phyloP scores from a whole-genome alignment of 2,888 invertebrate species.

The Trissolcus japonicus region DNA sequence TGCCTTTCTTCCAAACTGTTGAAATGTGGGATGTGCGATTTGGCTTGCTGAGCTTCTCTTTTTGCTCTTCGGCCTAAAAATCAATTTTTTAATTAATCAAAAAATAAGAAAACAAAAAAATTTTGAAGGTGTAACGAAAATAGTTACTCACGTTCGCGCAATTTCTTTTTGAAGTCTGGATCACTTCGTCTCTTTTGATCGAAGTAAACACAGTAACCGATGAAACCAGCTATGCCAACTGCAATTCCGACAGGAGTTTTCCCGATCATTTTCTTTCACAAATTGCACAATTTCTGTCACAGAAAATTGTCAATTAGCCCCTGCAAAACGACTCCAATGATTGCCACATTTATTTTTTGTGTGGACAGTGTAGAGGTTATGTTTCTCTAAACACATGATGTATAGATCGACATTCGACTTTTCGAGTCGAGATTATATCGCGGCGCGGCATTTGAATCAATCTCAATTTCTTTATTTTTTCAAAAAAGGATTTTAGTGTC shows the following conservation, averaged over 20 bases:
- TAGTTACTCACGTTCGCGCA: conserved; percentile 91
- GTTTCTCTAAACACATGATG: not conserved
- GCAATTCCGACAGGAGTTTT: conserved; percentile 90
- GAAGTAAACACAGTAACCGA: conserved; percentile 99
- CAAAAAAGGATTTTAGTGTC: too few species aligned
- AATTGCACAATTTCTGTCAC: not conserved
- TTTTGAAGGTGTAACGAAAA: not conserved
- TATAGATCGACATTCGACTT: not conserved
- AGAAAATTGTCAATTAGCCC: not conserved
- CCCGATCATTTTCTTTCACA: conserved; percentile 76
- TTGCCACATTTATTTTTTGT: not conserved
- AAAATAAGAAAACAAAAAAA: not conserved
- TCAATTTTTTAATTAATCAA: not conserved
- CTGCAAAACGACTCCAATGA: not conserved
- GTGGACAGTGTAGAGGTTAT: not conserved
- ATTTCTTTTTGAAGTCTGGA: conserved; percentile 96
- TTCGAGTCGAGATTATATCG: not conserved
- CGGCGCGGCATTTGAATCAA: too few species aligned
- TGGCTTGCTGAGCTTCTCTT: conserved; percentile 76
- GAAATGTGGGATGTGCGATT: conserved; percentile 85
- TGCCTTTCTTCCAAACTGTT: conserved; percentile 96
- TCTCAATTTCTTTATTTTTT: too few species aligned
- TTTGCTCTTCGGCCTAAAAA: conserved; percentile 80
- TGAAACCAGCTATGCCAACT: conserved; percentile 92
- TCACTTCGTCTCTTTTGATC: conserved; percentile 95